Base-by-base conservation (phyloP, 2,888 invertebrate species). In the Cryptus armator region DNA sequence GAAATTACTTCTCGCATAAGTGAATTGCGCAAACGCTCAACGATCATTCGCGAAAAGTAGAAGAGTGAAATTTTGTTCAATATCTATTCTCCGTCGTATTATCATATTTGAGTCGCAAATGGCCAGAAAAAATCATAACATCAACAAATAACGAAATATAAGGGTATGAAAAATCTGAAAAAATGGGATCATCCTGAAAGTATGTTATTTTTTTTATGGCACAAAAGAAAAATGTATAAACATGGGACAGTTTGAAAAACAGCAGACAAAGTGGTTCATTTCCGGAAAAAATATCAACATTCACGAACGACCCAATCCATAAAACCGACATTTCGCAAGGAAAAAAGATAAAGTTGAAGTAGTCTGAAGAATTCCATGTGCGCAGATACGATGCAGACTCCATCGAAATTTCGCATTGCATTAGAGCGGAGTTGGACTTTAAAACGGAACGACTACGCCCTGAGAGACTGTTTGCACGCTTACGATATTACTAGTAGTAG, bases 401-500 rank as follows among this genome's bases (percentile, higher is more conserved):
- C 16, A 72, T 56, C 74, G 67, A 48, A 37, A 43, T 67, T 5
- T 44, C 32, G 14, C 67, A 59, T 51, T 46, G 64, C 32, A 68
- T 51, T 53, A n/a, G 16, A 29, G 70, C 75, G 66, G 12, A 12
- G 56, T 51, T 77, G 51, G 44, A 71, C 71, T 76, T 43, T 74
- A 72, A 79, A 85, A 70, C 62, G 67, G 68, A 75, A 82, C 84
- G 78, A 85, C 67, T 53, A 46, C 24, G 37, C 62, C 46, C 59
- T 16, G 10, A 70, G 19, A 51, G 77, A 48, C 43, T 32, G 44
- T 24, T 53, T 72, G 71, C 72, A 77, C 80, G 59, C 72, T 78
- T 59, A 74, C 81, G 77, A 77, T 72, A 74, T 46, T 72, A 66
- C 76, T 9, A 48, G 66, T 44, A 76, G 67, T 81, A 77, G 81